Conservation (phyloP, 2,888 invertebrate species). For the Spilosoma lubricipeda region DNA sequence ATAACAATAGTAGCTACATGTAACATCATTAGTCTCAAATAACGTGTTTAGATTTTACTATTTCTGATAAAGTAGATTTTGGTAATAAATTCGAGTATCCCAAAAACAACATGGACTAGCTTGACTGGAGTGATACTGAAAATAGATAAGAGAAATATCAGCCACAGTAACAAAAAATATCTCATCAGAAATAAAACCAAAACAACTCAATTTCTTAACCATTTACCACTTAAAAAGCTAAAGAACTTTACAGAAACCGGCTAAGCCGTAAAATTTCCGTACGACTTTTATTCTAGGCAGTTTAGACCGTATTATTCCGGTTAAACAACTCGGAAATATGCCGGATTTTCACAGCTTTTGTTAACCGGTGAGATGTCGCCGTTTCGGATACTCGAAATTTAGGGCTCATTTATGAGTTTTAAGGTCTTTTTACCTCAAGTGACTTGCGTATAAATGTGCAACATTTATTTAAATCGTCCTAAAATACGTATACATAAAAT, state of each 20-base stretch:
- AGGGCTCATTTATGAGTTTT: constrained; percentile 41
- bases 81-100: not conserved
- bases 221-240: constrained; percentile 8
- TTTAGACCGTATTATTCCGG: constrained; percentile 61
- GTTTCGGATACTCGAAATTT: constrained; percentile 43
- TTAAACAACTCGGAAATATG: constrained; percentile 34
- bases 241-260: constrained; percentile 31
- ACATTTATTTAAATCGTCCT: not conserved
- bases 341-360: constrained; percentile 51
- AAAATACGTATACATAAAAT: not conserved
- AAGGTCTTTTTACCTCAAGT: constrained; percentile 15
- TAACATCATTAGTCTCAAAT: not conserved
- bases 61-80: not conserved
- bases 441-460: not conserved
- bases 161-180: not conserved
- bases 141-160: not conserved
- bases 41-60: not conserved
- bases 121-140: not conserved
- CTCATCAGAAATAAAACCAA: not conserved
- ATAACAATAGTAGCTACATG: not conserved
- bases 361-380: constrained; percentile 56
- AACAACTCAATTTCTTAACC: constrained; percentile 11
- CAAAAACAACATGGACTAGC: no score
- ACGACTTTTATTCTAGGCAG: constrained; percentile 59
- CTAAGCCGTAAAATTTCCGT: constrained; percentile 54